Conservation (phyloP, 2,888 invertebrate genomes). For the Atrina japonica region DNA sequence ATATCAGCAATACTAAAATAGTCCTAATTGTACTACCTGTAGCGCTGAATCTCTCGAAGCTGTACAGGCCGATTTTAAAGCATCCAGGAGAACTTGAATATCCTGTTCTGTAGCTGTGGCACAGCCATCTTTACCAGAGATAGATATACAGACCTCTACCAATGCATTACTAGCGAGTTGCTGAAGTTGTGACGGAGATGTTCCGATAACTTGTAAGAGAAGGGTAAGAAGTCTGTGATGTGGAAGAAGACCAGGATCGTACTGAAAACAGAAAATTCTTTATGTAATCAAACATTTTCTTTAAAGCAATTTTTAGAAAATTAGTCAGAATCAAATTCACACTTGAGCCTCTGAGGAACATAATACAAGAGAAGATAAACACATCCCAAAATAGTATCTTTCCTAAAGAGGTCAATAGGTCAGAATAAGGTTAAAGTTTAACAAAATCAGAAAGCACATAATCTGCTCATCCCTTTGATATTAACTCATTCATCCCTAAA, state of each 20-base stretch:
- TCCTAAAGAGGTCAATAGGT: no score
- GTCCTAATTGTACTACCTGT: conserved; percentile 79
- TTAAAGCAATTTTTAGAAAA: conserved; percentile 1
- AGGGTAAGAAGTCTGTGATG: conserved; percentile 88
- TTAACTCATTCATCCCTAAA: no score
- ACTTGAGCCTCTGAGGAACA: no score
- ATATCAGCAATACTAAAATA: no score
- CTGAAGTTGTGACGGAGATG: conserved; percentile 82
- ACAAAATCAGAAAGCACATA: no score
- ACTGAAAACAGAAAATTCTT: conserved; percentile 65
- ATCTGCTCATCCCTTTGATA: no score
- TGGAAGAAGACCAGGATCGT: conserved; percentile 90
- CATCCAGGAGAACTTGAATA: conserved; percentile 88
- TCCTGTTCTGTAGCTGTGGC: conserved; percentile 86
- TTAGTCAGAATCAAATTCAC: no score
- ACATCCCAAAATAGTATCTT: no score
- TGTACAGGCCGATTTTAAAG: conserved; percentile 87
- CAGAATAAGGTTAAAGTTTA: no score
- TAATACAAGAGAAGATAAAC: no score
- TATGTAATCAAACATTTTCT: background rate
- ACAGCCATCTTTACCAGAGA: conserved; percentile 86
- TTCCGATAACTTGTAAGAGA: conserved; percentile 83
- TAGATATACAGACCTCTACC: conserved; percentile 89
- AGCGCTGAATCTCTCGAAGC: conserved; percentile 91
- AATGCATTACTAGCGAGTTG: conserved; percentile 90